Evolutionary conservation across 2,797 vertebrate species (phyloP), one percentile per base, ranked within the genome.

Genomic region (Thamnophis elegans): DNA sequence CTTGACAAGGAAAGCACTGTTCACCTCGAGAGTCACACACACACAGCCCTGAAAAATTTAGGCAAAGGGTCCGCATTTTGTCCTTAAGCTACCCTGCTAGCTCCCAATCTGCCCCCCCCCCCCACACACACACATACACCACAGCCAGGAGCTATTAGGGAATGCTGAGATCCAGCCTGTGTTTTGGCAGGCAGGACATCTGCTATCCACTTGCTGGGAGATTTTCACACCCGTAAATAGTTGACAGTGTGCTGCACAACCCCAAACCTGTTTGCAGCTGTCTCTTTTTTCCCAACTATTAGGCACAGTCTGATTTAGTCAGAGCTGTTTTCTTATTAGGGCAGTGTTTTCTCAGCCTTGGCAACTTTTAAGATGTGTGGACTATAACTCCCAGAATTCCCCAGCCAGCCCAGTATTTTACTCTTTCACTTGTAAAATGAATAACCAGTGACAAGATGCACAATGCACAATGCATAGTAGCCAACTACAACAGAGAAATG

Each of bases 181-280:
- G 26, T 32, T 28, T 42, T 53, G 56, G 55, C 25, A 22, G 22
- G 10, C 1, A 28, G 25, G 56, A 65, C 47, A 54, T 9, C 60
- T 22, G 42, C 54, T 28, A 20, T 73, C 78, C 20, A 73, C n/a
- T 91, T 68, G 54, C 20, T 11, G 53, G 60, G 88, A 59, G 58
- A 87, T 91, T 93, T 91, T 42, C 88, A 89, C 86, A 87, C n/a
- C 90, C 87, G 36, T 85, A 89, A 91, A 89, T 65, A 91, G 73
- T 58, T 20, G 25, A 25, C 26, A 20, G 36, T 47, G 51, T 60
- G 25, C 22, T 54, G 25, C 26, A 56, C 47, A 89, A 89, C 26
- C 26, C 47, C 53, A 93, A 73, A 73, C 55, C 12, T 11, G n/a
- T 5, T 73, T 42, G 59, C 60, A 87, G 60, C 26, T 78, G 60